These are phyloP conservation scores for Nymphalis polychloros DNA, from an alignment of 2,888 invertebrate species.

Conservation along the genomic window DNA sequence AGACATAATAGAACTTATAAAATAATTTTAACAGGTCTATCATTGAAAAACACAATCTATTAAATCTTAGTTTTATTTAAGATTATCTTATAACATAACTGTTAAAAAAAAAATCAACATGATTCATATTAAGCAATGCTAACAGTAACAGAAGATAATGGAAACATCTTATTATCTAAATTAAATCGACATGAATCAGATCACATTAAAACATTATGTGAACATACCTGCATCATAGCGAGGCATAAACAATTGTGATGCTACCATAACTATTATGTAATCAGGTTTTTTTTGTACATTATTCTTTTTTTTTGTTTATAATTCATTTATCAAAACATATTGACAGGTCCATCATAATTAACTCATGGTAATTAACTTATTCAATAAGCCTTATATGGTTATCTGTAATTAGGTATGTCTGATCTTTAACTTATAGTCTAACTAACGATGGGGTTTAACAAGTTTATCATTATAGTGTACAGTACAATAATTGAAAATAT, in stretches of 20 bases:
- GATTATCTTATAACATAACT: conserved; percentile 3
- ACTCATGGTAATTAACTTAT: too few species aligned
- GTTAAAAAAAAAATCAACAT: neutral
- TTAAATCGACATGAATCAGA: neutral
- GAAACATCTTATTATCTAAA: neutral
- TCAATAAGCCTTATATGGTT: too few species aligned
- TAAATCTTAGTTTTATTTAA: conserved; percentile 7
- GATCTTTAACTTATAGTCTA: neutral
- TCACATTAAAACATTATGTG: neutral
- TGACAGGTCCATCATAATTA: too few species aligned
- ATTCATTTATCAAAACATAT: too few species aligned
- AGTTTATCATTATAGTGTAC: neutral
- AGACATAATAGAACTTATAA: neutral
- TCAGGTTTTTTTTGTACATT: too few species aligned
- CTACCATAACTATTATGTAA: too few species aligned
- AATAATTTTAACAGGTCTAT: neutral
- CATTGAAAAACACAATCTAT: neutral
- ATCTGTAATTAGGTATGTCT: too few species aligned
- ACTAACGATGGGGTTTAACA: neutral
- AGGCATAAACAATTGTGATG: too few species aligned
- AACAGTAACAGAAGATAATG: neutral
- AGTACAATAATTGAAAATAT: too few species aligned
- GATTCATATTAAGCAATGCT: neutral
- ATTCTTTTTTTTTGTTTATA: too few species aligned
- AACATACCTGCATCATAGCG: too few species aligned